phyloP scores from a whole-genome alignment of 2,888 invertebrate genomes.

The Protophormia terraenovae region DNA sequence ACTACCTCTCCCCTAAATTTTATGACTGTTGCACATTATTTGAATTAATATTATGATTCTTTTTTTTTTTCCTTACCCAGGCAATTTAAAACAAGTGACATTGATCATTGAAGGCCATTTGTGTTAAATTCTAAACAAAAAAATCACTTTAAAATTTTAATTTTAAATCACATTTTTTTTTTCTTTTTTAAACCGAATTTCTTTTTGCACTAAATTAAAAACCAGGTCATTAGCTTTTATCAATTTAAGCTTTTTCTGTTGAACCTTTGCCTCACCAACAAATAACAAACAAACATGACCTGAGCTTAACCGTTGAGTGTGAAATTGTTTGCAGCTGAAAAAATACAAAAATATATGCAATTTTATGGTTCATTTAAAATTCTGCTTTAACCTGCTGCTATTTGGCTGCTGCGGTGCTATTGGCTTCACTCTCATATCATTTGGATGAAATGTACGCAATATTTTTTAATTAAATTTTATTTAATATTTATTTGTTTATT shows the following conservation, averaged over 20 bases:
- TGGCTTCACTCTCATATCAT: neutral
- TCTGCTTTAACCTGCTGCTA: slow-evolving; percentile 4
- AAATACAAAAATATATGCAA: slow-evolving; percentile 7
- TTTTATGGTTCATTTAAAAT: slow-evolving; percentile 56
- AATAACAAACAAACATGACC: slow-evolving; percentile 53
- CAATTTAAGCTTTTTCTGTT: slow-evolving; percentile 18
- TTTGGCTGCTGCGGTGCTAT: neutral
- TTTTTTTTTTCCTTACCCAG: neutral
- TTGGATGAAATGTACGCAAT: slow-evolving; percentile 30
- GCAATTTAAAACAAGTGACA: slow-evolving; percentile 73
- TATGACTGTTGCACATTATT: slow-evolving; percentile 10
- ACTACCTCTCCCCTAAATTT: neutral
- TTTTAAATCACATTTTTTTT: slow-evolving; percentile 18
- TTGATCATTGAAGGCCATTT: slow-evolving; percentile 78
- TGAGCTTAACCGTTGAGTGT: slow-evolving; percentile 31
- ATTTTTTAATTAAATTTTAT: slow-evolving; percentile 56
- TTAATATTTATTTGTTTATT: slow-evolving; percentile 55
- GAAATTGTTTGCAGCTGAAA: slow-evolving; percentile 1
- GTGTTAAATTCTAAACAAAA: slow-evolving; percentile 50
- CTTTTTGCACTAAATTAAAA: slow-evolving; percentile 32
- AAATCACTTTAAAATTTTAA: slow-evolving; percentile 27
- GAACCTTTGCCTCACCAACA: neutral
- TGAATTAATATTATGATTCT: neutral
- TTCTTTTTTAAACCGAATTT: too few relatives aligned
- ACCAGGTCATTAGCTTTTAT: slow-evolving; percentile 61